These are phyloP conservation scores for Amphiprion percula DNA, from an alignment of 2,113 vertebrate species.

Conservation along the genomic window DNA sequence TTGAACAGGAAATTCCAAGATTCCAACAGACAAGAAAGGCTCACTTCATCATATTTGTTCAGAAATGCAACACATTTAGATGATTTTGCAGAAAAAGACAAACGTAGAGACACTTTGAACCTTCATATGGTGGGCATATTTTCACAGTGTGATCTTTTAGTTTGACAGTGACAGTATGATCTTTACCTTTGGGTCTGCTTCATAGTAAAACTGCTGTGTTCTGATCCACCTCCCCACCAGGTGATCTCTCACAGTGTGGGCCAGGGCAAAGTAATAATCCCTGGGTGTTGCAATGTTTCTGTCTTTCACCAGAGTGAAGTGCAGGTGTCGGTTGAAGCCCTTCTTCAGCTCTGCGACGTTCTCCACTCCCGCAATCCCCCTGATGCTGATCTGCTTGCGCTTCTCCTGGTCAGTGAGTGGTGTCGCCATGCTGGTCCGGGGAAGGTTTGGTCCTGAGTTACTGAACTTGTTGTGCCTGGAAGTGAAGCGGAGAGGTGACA, in stretches of 20 bases:
- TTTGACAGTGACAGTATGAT: not conserved
- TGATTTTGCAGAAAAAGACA: no score
- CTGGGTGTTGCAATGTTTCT: slow-evolving; percentile 92
- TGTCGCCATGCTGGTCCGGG: slow-evolving; percentile 84
- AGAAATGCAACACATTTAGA: no score
- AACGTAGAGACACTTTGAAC: no score
- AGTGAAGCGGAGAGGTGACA: slow-evolving; percentile 16
- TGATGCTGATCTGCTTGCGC: slow-evolving; percentile 94
- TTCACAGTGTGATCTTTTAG: not conserved
- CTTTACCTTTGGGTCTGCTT: slow-evolving; percentile 92
- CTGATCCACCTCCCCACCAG: slow-evolving; percentile 96
- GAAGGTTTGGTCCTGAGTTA: not conserved
- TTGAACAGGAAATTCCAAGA: no score
- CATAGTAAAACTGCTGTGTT: slow-evolving; percentile 95
- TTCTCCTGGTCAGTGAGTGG: slow-evolving; percentile 94
- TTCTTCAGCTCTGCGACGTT: slow-evolving; percentile 93
- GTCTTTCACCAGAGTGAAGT: slow-evolving; percentile 97
- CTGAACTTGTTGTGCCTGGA: not conserved
- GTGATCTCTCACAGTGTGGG: slow-evolving; percentile 94
- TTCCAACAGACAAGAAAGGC: no score
- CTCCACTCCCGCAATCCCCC: slow-evolving; percentile 92
- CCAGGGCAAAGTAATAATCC: slow-evolving; percentile 94
- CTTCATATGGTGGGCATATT: no score
- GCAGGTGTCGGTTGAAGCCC: slow-evolving; percentile 93
- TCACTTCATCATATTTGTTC: no score